These are phyloP conservation scores for Trididemnum miniatum DNA, from an alignment of 23 tunicate species.

Conservation along the genomic window DNA sequence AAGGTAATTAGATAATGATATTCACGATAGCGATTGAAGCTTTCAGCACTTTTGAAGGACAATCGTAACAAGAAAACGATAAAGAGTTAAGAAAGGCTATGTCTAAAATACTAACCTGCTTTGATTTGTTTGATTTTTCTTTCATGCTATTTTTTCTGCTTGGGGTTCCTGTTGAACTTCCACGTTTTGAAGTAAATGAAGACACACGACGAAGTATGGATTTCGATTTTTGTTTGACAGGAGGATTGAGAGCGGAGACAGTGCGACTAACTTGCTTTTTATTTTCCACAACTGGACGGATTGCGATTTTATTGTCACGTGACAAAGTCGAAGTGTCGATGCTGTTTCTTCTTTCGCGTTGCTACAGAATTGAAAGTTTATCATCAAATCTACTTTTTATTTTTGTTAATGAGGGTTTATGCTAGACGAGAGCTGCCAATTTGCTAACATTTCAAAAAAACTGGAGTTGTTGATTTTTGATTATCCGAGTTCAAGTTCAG, in stretches of 20 bases:
- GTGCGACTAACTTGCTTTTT: not conserved
- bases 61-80: no score
- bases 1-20: no score
- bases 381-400: no score
- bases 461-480: no score
- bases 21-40: no score
- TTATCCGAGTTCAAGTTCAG: no score
- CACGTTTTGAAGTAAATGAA: not conserved
- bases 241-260: not conserved
- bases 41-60: no score
- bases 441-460: no score
- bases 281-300: not conserved
- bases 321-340: conserved; percentile 1
- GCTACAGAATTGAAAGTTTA: not conserved
- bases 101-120: not conserved
- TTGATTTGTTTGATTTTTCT: conserved; percentile 10
- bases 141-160: not conserved
- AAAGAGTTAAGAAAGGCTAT: no score
- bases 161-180: not conserved
- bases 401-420: no score
- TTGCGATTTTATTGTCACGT: not conserved
- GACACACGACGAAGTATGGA: not conserved
- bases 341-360: conserved; percentile 11
- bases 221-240: conserved; percentile 3
- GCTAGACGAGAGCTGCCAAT: no score